A percentile compares a stretch with the other conserved stretches of the same genome.
Conservation (phyloP, 30 jellyfish, hydroid and myxozoan species). For the Aurelia aurita complex sp. Pacific region DNA sequence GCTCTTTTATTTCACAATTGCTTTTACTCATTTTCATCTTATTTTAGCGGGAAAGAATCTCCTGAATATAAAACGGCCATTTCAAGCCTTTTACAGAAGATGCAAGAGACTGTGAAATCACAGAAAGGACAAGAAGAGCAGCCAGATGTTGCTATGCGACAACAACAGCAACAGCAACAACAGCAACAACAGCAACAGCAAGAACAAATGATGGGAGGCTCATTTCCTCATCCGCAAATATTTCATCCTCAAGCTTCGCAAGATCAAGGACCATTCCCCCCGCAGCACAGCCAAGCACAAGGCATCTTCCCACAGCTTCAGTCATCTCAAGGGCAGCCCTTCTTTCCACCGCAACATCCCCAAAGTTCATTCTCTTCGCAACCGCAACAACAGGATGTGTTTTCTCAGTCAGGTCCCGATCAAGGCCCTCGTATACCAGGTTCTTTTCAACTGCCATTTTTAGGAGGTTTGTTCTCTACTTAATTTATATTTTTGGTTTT, state of each 20-base stretch:
- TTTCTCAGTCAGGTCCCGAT: neutral
- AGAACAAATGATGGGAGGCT: conserved; percentile 14
- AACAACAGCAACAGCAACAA: neutral
- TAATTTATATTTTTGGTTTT: neutral
- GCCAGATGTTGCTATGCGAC: neutral
- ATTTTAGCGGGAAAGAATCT: conserved; percentile 60
- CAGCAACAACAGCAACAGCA: conserved; percentile 3
- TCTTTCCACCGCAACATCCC: no score
- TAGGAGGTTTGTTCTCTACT: conserved; percentile 26
- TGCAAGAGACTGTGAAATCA: conserved; percentile 51
- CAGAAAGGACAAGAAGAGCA: conserved; percentile 29
- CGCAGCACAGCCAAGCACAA: conserved; percentile 2
- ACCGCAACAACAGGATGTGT: no score
- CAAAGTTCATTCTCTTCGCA: no score
- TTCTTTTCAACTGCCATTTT: conserved; percentile 20
- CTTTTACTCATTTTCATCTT: neutral
- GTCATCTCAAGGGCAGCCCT: no score
- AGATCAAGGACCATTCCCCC: neutral
- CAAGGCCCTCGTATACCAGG: conserved; percentile 4
- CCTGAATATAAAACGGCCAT: conserved; percentile 56
- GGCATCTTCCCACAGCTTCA: no score
- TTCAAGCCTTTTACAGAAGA: conserved; percentile 37
- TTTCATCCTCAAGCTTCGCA: neutral
- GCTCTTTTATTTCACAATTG: no score
- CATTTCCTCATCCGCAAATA: neutral